Percentiles rank a stretch among this genome's conserved stretches.
phyloP scores from a whole-genome alignment of 1,140 invertebrate genomes.

The Trypoxylus dichotomus region DNA sequence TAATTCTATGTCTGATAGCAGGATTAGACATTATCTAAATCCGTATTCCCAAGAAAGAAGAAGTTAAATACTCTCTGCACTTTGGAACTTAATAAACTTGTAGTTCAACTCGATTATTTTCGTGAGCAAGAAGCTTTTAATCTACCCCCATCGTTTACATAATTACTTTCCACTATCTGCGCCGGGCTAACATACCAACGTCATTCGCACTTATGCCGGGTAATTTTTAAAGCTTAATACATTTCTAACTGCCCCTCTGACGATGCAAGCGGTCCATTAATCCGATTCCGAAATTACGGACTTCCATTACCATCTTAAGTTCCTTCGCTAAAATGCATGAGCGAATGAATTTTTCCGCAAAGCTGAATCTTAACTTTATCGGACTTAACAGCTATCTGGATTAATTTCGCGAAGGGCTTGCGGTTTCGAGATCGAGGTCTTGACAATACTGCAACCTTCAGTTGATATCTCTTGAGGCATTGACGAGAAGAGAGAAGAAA shows the following conservation, averaged over 20 bases:
- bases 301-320: slow-evolving; percentile 2
- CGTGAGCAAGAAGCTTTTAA: not conserved
- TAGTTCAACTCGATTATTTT: no score
- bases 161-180: not conserved
- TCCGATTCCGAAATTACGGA: not conserved
- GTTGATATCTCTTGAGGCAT: not conserved
- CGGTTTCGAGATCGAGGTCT: not conserved
- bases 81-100: no score
- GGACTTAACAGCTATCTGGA: not conserved
- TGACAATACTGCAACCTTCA: not conserved
- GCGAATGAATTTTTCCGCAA: not conserved
- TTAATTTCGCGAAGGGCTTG: not conserved
- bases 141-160: not conserved
- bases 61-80: no score
- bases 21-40: no score
- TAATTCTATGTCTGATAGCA: no score
- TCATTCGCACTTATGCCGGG: not conserved
- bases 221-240: not conserved
- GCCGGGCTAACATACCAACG: not conserved
- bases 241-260: not conserved
- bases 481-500: not conserved
- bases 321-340: not conserved
- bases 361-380: not conserved
- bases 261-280: slow-evolving; percentile 1
- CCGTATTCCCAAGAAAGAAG: no score